A percentile compares a stretch with the other conserved stretches of the same genome.
Evolutionary conservation across 1,140 invertebrate species (phyloP).

Genomic region (Littorina saxatilis): DNA sequence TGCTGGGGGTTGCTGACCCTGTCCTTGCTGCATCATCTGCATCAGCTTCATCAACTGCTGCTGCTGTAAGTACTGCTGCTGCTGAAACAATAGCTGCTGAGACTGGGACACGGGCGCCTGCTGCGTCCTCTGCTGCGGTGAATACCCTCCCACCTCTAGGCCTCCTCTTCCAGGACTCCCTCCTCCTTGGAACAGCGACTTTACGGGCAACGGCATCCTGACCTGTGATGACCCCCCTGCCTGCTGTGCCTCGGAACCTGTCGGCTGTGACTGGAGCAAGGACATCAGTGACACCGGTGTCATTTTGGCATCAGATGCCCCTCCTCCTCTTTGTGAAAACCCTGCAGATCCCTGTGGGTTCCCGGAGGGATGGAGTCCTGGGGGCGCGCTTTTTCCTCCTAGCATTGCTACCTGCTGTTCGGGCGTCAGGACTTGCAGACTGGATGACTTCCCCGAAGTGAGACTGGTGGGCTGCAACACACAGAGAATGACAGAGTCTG

Average conservation of each 20-base stretch:
- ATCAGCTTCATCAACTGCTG: slow-evolving; percentile 15
- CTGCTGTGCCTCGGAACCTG: not conserved
- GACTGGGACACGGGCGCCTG: slow-evolving; percentile 8
- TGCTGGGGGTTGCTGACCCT: not conserved
- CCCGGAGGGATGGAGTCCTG: not conserved
- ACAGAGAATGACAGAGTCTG: not conserved
- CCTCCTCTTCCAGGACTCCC: not conserved
- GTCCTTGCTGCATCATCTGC: not conserved
- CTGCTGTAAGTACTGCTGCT: slow-evolving; percentile 21
- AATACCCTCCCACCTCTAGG: not conserved
- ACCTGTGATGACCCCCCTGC: not conserved
- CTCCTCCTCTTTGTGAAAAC: not conserved
- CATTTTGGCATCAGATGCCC: not conserved
- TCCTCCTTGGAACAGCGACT: not conserved
- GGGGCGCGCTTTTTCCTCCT: not conserved
- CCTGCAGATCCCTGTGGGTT: not conserved
- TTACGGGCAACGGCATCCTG: not conserved
- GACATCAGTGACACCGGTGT: not conserved
- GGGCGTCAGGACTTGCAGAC: not conserved
- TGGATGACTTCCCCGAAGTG: not conserved
- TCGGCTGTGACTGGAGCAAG: not conserved
- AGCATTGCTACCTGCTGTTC: slow-evolving; percentile 20
- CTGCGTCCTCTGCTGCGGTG: not conserved
- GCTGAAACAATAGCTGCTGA: slow-evolving; percentile 4
- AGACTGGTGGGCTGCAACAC: not conserved